phyloP scores from a whole-genome alignment of 2,888 invertebrate genomes.

The Leucophora obtusa region DNA sequence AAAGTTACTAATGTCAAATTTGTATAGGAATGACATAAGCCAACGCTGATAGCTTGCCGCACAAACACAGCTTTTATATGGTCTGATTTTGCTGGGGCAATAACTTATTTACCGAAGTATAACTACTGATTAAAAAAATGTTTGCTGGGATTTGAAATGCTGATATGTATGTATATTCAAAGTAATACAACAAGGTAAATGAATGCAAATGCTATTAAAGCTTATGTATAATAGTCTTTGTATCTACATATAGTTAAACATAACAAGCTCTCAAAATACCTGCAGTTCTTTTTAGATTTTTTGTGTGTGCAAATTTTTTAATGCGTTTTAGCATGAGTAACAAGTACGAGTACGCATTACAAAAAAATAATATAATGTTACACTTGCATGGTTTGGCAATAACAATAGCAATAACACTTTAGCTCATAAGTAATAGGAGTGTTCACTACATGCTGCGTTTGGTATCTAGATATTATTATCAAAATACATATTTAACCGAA shows the following conservation, averaged over 20 bases:
- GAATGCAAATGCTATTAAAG: slow-evolving; percentile 43
- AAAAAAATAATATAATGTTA: background rate
- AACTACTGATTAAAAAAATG: too few relatives aligned
- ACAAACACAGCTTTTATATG: too few relatives aligned
- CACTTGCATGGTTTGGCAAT: slow-evolving; percentile 31
- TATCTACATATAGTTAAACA: slow-evolving; percentile 4
- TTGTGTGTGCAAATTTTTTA: background rate
- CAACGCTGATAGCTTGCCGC: too few relatives aligned
- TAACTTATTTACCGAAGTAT: too few relatives aligned
- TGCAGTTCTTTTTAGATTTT: slow-evolving; percentile 5
- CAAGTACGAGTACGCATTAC: slow-evolving; percentile 37
- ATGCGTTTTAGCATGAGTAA: slow-evolving; percentile 5
- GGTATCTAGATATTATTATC: too few relatives aligned
- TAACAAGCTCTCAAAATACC: slow-evolving; percentile 28
- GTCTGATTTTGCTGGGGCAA: too few relatives aligned
- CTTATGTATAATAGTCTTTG: slow-evolving; percentile 13
- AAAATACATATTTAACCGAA: too few relatives aligned
- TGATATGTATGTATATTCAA: too few relatives aligned
- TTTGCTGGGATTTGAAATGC: background rate
- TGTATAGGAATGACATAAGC: too few relatives aligned
- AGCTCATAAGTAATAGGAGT: background rate
- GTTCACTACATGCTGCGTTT: background rate
- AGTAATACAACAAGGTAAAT: slow-evolving; percentile 22
- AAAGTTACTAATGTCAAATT: too few relatives aligned
- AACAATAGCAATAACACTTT: slow-evolving; percentile 12